Conservation (phyloP, 2,797 vertebrate genomes). For the Poeciliopsis presidionis region DNA sequence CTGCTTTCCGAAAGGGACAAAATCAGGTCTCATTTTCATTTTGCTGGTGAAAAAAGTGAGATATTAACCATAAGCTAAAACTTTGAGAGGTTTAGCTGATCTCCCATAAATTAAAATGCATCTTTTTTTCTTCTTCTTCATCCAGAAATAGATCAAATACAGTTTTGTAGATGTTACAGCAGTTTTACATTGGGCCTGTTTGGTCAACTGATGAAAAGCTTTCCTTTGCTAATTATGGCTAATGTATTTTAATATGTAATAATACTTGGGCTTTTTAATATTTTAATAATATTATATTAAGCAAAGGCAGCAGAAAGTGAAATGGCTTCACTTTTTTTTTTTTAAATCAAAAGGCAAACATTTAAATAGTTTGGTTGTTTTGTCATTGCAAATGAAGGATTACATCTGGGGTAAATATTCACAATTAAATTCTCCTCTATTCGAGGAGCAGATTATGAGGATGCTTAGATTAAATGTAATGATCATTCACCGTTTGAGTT, state of each 20-base stretch:
- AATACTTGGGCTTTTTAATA: too few species aligned
- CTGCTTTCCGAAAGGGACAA: conserved; percentile 23
- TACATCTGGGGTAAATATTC: background rate
- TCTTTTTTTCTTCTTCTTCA: background rate
- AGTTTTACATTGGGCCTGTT: background rate
- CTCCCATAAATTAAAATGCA: conserved; percentile 47
- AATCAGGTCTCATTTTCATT: conserved; percentile 60
- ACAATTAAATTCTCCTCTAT: background rate
- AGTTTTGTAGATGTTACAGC: background rate
- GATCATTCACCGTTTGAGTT: background rate
- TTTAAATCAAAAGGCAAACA: background rate
- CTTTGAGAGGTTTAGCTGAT: conserved; percentile 51
- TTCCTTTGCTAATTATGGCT: background rate
- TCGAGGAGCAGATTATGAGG: background rate
- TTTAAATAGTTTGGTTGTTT: background rate
- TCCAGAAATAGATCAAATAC: background rate
- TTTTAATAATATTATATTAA: too few species aligned
- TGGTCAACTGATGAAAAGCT: background rate
- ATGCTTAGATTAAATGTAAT: background rate
- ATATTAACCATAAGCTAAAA: conserved; percentile 42
- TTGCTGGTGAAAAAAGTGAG: background rate
- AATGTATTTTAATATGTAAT: background rate
- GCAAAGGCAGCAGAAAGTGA: background rate
- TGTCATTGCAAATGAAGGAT: background rate
- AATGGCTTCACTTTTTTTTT: background rate